Conservation (phyloP, 2,113 vertebrate genomes). For the Charina bottae region DNA sequence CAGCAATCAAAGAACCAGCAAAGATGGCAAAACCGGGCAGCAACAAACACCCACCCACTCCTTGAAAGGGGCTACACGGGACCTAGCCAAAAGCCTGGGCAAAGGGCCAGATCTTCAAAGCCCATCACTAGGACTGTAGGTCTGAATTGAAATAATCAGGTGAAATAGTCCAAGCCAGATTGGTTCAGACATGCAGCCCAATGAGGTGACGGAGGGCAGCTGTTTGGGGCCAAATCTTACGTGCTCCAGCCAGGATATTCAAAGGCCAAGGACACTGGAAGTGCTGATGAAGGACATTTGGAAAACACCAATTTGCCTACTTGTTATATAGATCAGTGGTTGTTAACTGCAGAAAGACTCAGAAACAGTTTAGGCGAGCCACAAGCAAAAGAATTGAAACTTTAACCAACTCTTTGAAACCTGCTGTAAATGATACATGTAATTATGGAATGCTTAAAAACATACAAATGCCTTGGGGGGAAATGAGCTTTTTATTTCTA, state of each 20-base stretch:
- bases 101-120: neutral
- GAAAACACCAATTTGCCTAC: neutral
- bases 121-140: neutral
- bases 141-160: neutral
- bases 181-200: neutral
- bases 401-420: neutral
- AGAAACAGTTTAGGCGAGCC: neutral
- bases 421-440: neutral
- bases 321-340: neutral
- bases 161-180: neutral
- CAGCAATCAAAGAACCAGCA: neutral
- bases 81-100: too few species aligned
- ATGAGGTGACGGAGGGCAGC: neutral
- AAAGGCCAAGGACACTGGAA: neutral
- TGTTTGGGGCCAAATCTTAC: neutral
- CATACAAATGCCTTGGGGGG: neutral
- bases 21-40: too few species aligned
- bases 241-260: neutral
- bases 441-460: neutral
- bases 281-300: neutral
- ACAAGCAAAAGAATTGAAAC: neutral
- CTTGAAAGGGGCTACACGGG: too few species aligned
- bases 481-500: neutral
- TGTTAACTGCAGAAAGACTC: neutral
- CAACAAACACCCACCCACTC: too few species aligned